Evolutionary conservation across 53 echinoderm and acorn worm genomes (phyloP), one percentile per base, ranked within the genome.

Genomic region (Echinometra lucunter): DNA sequence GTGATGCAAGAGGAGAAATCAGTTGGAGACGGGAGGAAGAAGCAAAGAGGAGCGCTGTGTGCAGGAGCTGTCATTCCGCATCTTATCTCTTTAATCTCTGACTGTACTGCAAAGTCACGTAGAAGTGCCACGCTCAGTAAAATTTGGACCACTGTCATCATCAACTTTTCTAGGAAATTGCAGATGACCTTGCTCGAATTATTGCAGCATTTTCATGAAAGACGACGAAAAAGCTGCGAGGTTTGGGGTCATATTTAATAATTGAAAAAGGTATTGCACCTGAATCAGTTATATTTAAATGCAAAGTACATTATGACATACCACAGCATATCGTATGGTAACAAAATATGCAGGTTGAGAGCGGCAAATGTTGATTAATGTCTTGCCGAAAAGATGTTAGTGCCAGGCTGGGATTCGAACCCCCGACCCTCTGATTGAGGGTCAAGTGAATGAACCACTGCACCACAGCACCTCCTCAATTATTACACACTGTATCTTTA

Each of bases 41-140:
- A 42, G 38, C 30, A 88, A 7, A 16, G 49, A 88, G 88, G 4
- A 55, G 9, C 88, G 57, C 34, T 34, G 88, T 34, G 88, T 88
- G 53, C 53, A 88, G 88, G 18, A 88, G 88, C 53, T 49, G 49
- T 49, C 88, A 88, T 56, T 18, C 12, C 12, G 28, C 55, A 55
- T n/a, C 88, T 88, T 53, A 49, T 88, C 88, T 53, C 88, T 56
- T n/a, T 88, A 88, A 88, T 88, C 88, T 56, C 88, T 30, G 32
- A 7, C 49, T 53, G 28, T 56, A 55, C 4, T 55, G 88, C 88
- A 30, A 34, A 30, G 88, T 49, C 88, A 88, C 88, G 56, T 88
- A 28, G 53, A 1, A 30, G 88, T 17, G 3, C 0, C 34, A 5
- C 56, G 42, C 45, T 82, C 45, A 44, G 45, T 45, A 19, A 23